These are phyloP conservation scores for Bos indicus DNA, from an alignment of 2,113 vertebrate genomes.

Conservation along the genomic window DNA sequence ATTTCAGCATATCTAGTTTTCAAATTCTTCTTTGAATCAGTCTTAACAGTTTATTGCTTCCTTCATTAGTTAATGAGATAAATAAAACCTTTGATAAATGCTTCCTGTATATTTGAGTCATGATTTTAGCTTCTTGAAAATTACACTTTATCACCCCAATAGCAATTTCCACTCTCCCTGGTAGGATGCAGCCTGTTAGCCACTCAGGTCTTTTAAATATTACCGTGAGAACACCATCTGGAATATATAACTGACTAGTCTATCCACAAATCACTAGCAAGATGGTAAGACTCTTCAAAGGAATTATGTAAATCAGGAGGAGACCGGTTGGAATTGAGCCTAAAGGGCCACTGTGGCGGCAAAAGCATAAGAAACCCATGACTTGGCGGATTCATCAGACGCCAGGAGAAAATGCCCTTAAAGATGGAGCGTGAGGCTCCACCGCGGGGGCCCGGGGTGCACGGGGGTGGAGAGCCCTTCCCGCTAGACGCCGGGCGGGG, in stretches of 20 bases:
- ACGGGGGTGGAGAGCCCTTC: background rate
- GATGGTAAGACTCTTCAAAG: background rate
- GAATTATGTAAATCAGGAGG: background rate
- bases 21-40: background rate
- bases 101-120: background rate
- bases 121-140: background rate
- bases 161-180: background rate
- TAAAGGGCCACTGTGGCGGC: rapidly evolving
- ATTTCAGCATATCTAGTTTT: background rate
- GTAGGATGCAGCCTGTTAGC: background rate
- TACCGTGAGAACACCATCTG: background rate
- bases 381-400: background rate
- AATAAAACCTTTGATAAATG: background rate
- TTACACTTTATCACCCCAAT: background rate
- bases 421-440: background rate
- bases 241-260: background rate
- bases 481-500: background rate
- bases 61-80: background rate
- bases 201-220: background rate
- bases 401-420: background rate
- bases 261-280: background rate
- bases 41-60: background rate
- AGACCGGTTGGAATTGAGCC: background rate
- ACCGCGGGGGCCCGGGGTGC: rapidly evolving
- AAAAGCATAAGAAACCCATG: background rate